phyloP scores from a whole-genome alignment of 2,888 invertebrate species.

The Camptogramma bilineatum region DNA sequence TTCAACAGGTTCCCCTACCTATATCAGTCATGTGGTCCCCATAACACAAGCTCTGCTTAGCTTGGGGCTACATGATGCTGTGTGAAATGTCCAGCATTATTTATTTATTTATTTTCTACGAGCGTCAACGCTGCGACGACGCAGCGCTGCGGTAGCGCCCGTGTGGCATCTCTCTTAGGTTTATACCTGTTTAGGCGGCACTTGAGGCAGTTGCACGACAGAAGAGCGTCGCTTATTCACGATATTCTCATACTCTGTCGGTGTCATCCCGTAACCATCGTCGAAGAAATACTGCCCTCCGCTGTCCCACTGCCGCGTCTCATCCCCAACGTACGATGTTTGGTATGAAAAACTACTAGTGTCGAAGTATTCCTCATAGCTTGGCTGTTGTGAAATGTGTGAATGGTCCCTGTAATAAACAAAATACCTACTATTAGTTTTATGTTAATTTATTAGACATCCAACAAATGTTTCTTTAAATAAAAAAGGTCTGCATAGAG shows the following conservation, averaged over 20 bases:
- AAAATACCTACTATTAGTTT: not conserved
- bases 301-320: slow-evolving; percentile 30
- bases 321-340: slow-evolving; percentile 83
- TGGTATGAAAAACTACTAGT: slow-evolving; percentile 87
- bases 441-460: too few relatives aligned
- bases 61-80: too few relatives aligned
- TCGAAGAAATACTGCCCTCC: slow-evolving; percentile 84
- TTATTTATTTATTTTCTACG: too few relatives aligned
- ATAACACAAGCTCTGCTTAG: too few relatives aligned
- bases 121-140: too few relatives aligned
- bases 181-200: slow-evolving; percentile 75
- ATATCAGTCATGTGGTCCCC: too few relatives aligned
- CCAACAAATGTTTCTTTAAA: too few relatives aligned
- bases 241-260: slow-evolving; percentile 85
- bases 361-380: slow-evolving; percentile 89
- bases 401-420: slow-evolving; percentile 74
- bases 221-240: slow-evolving; percentile 84
- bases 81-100: too few relatives aligned
- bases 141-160: too few relatives aligned
- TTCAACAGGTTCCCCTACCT: too few relatives aligned
- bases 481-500: too few relatives aligned
- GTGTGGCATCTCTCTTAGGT: too few relatives aligned
- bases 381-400: slow-evolving; percentile 78
- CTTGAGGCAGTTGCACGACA: slow-evolving; percentile 80
- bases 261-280: slow-evolving; percentile 74